Percentiles rank a stretch among this genome's conserved stretches.
Evolutionary conservation across 2,113 vertebrate genomes (phyloP).

Genomic region (Carassius auratus): DNA sequence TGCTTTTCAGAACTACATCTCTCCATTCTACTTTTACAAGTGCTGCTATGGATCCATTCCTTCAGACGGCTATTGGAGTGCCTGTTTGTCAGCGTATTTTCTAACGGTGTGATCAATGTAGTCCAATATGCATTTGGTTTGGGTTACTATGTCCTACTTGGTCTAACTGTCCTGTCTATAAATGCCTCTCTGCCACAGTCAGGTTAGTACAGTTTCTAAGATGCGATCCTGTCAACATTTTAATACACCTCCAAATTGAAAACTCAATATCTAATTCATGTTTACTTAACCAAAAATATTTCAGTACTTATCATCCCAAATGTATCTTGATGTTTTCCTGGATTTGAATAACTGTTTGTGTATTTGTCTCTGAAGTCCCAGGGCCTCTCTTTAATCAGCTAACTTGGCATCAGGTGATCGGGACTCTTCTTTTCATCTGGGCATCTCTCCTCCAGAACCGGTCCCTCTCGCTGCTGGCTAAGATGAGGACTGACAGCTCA

Average conservation of each 20-base stretch:
- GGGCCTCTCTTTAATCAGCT: conserved; percentile 70
- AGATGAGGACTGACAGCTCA: conserved; percentile 84
- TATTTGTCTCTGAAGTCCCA: conserved; percentile 43
- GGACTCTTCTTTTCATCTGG: conserved; percentile 80
- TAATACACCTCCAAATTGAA: background rate
- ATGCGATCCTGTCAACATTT: too few species aligned
- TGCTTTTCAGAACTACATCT: conserved; percentile 74
- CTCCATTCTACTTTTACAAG: conserved; percentile 78
- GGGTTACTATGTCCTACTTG: conserved; percentile 84
- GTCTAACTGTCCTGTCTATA: conserved; percentile 82
- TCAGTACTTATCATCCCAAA: background rate
- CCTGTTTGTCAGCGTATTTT: conserved; percentile 86
- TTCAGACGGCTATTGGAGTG: conserved; percentile 86
- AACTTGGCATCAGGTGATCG: conserved; percentile 79
- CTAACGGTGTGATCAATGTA: conserved; percentile 77
- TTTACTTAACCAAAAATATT: background rate
- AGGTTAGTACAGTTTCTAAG: too few species aligned
- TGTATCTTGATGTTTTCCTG: background rate
- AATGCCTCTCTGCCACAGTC: conserved; percentile 42
- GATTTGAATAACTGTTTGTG: background rate
- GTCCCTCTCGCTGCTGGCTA: conserved; percentile 83
- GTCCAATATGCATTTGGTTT: conserved; percentile 88
- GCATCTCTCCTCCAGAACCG: conserved; percentile 87
- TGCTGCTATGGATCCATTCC: conserved; percentile 86
- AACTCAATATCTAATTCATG: background rate